phyloP scores from a whole-genome alignment of 2,888 invertebrate species.

The Ormyrus rosae region DNA sequence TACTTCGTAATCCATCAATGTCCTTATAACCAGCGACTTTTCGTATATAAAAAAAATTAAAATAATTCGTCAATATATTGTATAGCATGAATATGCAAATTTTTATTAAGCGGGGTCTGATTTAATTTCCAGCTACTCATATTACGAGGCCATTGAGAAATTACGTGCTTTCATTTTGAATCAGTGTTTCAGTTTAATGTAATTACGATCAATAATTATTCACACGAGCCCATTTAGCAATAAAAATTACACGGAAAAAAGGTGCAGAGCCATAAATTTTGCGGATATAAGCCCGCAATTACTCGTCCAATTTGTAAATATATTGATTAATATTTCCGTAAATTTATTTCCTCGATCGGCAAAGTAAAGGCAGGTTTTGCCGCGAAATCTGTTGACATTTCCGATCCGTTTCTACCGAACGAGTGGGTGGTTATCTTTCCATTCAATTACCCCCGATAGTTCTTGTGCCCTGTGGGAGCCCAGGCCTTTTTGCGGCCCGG shows the following conservation, averaged over 20 bases:
- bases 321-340: no score
- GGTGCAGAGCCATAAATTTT: conserved; percentile 7
- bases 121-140: conserved; percentile 37
- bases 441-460: conserved; percentile 31
- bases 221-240: conserved; percentile 29
- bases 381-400: not conserved
- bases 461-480: conserved; percentile 9
- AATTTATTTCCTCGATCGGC: not conserved
- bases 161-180: conserved; percentile 42
- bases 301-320: conserved; percentile 5
- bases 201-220: conserved; percentile 49
- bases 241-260: conserved; percentile 14
- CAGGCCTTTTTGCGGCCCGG: not conserved
- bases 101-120: conserved; percentile 23
- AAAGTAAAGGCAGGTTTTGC: not conserved
- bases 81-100: conserved; percentile 44
- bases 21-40: conserved; percentile 4
- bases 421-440: conserved; percentile 20
- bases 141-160: conserved; percentile 38
- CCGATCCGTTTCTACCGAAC: not conserved
- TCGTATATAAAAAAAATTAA: conserved; percentile 9
- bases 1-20: conserved; percentile 37
- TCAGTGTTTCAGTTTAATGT: conserved; percentile 40
- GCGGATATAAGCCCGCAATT: not conserved
- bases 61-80: conserved; percentile 7